These are phyloP conservation scores for Porites evermanni DNA, from an alignment of 92 coral and sea anemone species.

Conservation along the genomic window DNA sequence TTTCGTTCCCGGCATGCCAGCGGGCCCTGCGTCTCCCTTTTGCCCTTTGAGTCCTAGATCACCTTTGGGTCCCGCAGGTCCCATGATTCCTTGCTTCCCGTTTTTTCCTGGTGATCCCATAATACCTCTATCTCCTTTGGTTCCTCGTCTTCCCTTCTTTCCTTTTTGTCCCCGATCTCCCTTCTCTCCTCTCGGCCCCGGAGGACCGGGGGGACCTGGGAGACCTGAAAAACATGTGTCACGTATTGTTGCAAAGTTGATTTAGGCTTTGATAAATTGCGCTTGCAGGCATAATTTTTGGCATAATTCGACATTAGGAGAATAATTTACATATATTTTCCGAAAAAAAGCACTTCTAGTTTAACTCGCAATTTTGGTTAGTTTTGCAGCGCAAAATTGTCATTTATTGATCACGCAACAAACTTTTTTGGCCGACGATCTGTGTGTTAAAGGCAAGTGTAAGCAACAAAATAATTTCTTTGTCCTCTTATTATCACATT, in stretches of 20 bases:
- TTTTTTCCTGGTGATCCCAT: slow-evolving; percentile 10
- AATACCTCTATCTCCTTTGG: neutral
- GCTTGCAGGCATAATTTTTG: no score
- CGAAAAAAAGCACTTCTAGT: no score
- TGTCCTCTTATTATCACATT: no score
- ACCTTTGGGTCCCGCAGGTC: neutral
- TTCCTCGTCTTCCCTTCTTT: neutral
- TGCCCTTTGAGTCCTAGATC: neutral
- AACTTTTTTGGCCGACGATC: no score
- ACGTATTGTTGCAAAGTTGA: neutral
- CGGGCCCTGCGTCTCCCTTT: neutral
- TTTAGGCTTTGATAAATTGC: no score
- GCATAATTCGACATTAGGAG: no score
- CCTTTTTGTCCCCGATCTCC: slow-evolving; percentile 16
- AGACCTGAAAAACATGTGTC: neutral
- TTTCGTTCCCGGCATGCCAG: neutral
- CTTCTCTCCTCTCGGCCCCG: slow-evolving; percentile 5
- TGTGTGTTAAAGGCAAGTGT: no score
- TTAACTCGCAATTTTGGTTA: no score
- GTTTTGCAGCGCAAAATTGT: no score
- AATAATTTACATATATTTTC: no score
- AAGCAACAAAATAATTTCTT: no score
- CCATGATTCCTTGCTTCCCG: slow-evolving; percentile 17
- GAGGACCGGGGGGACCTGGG: slow-evolving; percentile 10
- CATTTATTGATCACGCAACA: no score